Conservation (phyloP, 2,888 invertebrate species). For the Sarcophaga variegata region DNA sequence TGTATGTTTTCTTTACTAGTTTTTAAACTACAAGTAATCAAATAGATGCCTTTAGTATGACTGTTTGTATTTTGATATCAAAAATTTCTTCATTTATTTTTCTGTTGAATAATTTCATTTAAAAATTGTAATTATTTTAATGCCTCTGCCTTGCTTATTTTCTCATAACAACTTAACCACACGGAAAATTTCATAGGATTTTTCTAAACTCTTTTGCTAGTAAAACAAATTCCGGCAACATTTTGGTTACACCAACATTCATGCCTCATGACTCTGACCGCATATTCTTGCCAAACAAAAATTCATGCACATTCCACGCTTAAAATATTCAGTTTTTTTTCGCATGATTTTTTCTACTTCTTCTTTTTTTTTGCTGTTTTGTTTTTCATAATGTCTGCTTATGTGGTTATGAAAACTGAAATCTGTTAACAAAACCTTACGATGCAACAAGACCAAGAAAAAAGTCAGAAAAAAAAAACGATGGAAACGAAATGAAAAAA, state of each 20-base stretch:
- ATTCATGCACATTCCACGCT: constrained; percentile 31
- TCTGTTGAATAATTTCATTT: background rate
- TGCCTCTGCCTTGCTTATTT: background rate
- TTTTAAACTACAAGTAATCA: too few species aligned
- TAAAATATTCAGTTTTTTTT: background rate
- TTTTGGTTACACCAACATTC: constrained; percentile 4
- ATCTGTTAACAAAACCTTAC: background rate
- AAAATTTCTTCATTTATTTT: too few species aligned
- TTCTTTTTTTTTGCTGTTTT: background rate
- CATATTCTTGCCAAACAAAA: constrained; percentile 25
- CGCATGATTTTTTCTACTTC: background rate
- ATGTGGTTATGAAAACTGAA: constrained; percentile 37
- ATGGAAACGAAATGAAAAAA: constrained; percentile 7
- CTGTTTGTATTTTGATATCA: too few species aligned
- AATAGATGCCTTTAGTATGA: too few species aligned
- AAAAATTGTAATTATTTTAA: background rate
- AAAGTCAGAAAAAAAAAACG: background rate
- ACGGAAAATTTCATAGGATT: background rate
- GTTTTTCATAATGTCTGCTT: background rate
- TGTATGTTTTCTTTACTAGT: too few species aligned
- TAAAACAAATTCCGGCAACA: constrained; percentile 16
- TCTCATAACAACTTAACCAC: background rate
- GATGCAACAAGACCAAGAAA: background rate
- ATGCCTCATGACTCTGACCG: constrained; percentile 33
- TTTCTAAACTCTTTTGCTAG: background rate